Base-by-base conservation (phyloP, 2,797 vertebrate species). In the Botia almorhae region DNA sequence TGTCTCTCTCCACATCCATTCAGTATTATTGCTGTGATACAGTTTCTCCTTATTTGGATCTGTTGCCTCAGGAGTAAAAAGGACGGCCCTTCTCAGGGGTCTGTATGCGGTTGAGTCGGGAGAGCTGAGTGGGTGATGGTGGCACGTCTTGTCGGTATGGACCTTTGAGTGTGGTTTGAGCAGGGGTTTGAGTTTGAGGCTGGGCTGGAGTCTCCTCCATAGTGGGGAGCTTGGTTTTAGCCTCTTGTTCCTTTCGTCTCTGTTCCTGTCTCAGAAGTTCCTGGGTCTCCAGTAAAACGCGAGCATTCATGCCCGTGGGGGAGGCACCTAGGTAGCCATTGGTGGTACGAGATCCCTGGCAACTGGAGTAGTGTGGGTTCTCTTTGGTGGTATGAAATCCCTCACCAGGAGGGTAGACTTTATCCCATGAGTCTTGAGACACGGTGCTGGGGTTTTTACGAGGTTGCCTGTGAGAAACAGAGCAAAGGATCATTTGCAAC, bases 61-160 rank as follows among this genome's bases (percentile, higher is more conserved):
- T 86, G 84, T 85, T 76, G 56, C 80, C 90, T 98, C 95, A 98
- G 88, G 97, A 97, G 89, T 96, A 98, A 89, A 98, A 98, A 0
- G 92, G 94, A 67, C 94, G 93, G 82, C 96, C 96, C 89, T 97
- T 98, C 91, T 98, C 98, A 0, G 95, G 95, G 14, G 94, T 92
- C 85, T 95, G 96, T 39, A 95, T 90, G 89, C 96, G 93, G 93
- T 92, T 96, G 82, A 99, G 94, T 87, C 94, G 94, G 1, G 96
- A 95, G 3, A 99, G 94, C 92, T 99, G 97, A 75, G 96, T 94
- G 0, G 98, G 98, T n/a, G 98, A 99, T 0, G 98, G 98, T 0
- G 98, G 98, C 12, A 99, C 97, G 0, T 99, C 98, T 87, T 99
- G 98, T 85, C 98, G 92, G 91, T 96, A 98, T 74, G 98, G 97